phyloP scores from a whole-genome alignment of 2,888 invertebrate species.

The Nephrotoma flavescens region DNA sequence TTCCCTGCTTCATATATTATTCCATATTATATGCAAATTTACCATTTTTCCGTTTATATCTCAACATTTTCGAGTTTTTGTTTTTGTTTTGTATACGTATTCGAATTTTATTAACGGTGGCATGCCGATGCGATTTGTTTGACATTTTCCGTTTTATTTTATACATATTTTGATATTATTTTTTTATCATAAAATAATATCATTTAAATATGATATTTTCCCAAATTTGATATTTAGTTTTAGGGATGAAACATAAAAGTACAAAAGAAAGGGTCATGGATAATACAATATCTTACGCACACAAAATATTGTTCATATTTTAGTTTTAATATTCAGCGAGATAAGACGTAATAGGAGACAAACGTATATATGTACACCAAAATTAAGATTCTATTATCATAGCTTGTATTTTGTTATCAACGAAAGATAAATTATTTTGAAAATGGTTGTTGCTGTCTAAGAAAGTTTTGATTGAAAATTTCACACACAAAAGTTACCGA shows the following conservation, averaged over 20 bases:
- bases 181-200: not conserved
- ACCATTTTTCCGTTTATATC: not conserved
- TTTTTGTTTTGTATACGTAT: not conserved
- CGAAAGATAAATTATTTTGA: not conserved
- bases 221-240: not conserved
- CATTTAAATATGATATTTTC: not conserved
- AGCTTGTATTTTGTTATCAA: not conserved
- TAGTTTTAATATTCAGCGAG: not conserved
- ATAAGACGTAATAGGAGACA: not conserved
- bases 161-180: not conserved
- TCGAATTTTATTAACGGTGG: not conserved
- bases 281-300: not conserved
- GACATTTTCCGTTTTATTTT: not conserved
- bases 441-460: not conserved
- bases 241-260: not conserved
- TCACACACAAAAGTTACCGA: not conserved
- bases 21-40: not conserved
- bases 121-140: not conserved
- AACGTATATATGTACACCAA: not conserved
- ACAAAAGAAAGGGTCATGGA: not conserved
- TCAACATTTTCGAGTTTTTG: not conserved
- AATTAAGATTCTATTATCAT: not conserved
- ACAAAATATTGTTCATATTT: not conserved
- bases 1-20: not conserved
- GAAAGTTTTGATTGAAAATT: not conserved